phyloP scores from a whole-genome alignment of 2,113 vertebrate genomes.

The Sebastes fasciatus region DNA sequence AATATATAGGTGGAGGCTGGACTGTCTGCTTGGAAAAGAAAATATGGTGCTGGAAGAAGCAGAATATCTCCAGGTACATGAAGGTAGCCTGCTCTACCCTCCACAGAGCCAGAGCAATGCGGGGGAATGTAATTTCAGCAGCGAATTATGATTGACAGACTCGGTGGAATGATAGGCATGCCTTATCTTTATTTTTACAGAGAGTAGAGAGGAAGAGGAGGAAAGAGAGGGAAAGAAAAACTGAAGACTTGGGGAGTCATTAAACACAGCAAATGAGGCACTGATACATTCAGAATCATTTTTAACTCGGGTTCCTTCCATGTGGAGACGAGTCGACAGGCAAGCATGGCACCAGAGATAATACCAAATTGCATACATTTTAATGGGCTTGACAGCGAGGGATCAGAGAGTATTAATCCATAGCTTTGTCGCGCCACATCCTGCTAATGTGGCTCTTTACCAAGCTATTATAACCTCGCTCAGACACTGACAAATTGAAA shows the following conservation, averaged over 20 bases:
- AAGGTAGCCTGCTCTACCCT: slow-evolving; percentile 16
- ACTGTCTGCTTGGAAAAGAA: slow-evolving; percentile 25
- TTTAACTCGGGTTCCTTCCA: slow-evolving; percentile 49
- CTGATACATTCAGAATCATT: slow-evolving; percentile 68
- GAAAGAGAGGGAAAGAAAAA: not conserved
- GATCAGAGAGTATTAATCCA: slow-evolving; percentile 75
- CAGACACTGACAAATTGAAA: slow-evolving; percentile 64
- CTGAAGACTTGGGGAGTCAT: slow-evolving; percentile 59
- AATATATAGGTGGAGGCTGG: slow-evolving; percentile 10
- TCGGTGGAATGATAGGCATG: slow-evolving; percentile 55
- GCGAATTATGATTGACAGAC: slow-evolving; percentile 73
- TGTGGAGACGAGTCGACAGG: slow-evolving; percentile 46
- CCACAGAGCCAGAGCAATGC: slow-evolving; percentile 12
- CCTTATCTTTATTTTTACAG: slow-evolving; percentile 65
- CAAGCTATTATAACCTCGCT: slow-evolving; percentile 61
- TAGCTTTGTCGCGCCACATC: slow-evolving; percentile 65
- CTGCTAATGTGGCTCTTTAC: slow-evolving; percentile 74
- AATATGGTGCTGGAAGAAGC: slow-evolving; percentile 9
- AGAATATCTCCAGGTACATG: slow-evolving; percentile 27
- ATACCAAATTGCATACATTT: slow-evolving; percentile 74
- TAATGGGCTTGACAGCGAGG: slow-evolving; percentile 75
- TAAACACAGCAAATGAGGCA: slow-evolving; percentile 68
- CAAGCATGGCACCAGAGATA: slow-evolving; percentile 68
- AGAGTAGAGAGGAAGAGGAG: slow-evolving; percentile 18
- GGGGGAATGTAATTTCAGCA: slow-evolving; percentile 60